Percentiles rank a stretch among this genome's conserved stretches.
These are phyloP conservation scores for Pachyramphus minor DNA, from an alignment of 2,113 vertebrate genomes.

Conservation along the genomic window DNA sequence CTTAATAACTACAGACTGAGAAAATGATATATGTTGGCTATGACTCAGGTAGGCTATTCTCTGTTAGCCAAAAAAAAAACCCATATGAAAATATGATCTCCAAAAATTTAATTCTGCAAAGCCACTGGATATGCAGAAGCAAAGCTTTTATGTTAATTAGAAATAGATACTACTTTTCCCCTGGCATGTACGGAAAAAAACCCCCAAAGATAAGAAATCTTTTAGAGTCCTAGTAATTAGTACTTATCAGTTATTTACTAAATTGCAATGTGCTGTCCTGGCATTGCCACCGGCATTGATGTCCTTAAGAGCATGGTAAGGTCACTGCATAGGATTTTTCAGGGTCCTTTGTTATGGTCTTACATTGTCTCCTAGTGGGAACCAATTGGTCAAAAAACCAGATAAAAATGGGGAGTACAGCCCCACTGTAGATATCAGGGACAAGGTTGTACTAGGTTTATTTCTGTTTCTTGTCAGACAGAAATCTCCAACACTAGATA, in stretches of 20 bases:
- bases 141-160: slow-evolving; percentile 15
- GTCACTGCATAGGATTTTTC: rapidly evolving
- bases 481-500: not conserved
- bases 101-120: slow-evolving; percentile 12
- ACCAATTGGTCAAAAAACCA: not conserved
- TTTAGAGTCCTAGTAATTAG: not conserved
- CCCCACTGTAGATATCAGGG: not conserved
- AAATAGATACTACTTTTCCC: not conserved
- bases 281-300: not conserved
- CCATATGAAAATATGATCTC: no score
- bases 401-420: not conserved
- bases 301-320: not conserved
- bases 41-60: not conserved
- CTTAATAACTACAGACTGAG: not conserved
- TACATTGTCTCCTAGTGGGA: not conserved
- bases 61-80: no score
- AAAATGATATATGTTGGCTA: not conserved
- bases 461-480: not conserved
- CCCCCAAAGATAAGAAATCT: not conserved
- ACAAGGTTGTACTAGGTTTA: not conserved
- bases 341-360: not conserved
- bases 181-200: not conserved
- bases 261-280: not conserved
- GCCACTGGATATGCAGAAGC: not conserved
- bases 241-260: not conserved